These are phyloP conservation scores for Monochamus saltuarius DNA, from an alignment of 1,140 invertebrate genomes.

Conservation along the genomic window DNA sequence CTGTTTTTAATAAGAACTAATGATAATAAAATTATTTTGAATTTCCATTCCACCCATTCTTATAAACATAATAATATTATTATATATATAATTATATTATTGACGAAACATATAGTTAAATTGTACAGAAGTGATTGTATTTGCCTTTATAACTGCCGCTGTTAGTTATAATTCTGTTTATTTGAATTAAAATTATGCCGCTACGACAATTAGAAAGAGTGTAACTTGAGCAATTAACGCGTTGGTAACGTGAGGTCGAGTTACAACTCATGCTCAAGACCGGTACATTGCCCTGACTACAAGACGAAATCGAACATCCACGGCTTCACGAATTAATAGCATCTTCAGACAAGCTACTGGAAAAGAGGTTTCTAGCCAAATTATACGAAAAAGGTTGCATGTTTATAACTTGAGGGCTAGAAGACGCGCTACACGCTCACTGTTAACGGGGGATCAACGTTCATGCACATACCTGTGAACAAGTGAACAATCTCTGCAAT, in stretches of 20 bases:
- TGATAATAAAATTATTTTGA: too few species aligned
- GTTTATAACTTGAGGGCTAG: background rate
- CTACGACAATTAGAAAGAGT: too few species aligned
- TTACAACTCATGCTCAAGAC: constrained; percentile 3
- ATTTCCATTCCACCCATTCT: constrained; percentile 8
- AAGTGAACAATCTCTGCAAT: background rate
- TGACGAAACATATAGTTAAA: too few species aligned
- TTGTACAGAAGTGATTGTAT: too few species aligned
- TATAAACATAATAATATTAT: constrained; percentile 13
- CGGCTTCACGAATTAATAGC: too few species aligned
- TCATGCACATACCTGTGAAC: background rate
- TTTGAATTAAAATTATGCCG: too few species aligned
- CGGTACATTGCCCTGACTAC: background rate
- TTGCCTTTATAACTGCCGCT: too few species aligned
- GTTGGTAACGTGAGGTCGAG: background rate
- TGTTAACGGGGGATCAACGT: background rate
- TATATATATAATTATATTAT: too few species aligned
- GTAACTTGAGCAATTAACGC: too few species aligned
- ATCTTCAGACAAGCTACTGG: constrained; percentile 7
- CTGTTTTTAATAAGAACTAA: too few species aligned
- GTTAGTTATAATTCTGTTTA: too few species aligned
- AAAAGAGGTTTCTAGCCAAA: background rate
- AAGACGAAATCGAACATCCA: constrained; percentile 6
- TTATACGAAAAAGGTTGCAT: background rate
- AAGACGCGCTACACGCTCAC: too few species aligned